These are phyloP conservation scores for Centropus bengalensis DNA, from an alignment of 2,113 vertebrate genomes.

Conservation along the genomic window DNA sequence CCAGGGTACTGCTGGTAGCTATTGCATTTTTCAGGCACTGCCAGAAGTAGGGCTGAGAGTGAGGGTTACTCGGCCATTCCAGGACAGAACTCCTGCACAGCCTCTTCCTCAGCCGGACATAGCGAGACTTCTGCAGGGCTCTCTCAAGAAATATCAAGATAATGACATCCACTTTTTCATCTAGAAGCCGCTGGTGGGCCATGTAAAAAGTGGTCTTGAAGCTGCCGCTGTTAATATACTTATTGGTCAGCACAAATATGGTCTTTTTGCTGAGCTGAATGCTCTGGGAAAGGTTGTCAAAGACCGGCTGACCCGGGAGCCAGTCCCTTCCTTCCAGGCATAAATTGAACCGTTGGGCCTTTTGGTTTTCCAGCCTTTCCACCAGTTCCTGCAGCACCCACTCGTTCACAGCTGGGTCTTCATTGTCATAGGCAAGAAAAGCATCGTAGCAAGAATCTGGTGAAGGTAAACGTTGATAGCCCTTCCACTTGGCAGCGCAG, in stretches of 20 bases:
- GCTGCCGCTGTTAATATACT: constrained; percentile 83
- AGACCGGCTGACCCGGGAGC: constrained; percentile 89
- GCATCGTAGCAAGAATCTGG: constrained; percentile 84
- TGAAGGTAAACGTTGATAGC: constrained; percentile 80
- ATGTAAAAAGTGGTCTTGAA: constrained; percentile 93
- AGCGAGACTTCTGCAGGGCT: constrained; percentile 85
- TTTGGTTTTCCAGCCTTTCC: constrained; percentile 81
- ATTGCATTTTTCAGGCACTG: constrained; percentile 88
- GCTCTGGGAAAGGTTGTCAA: constrained; percentile 93
- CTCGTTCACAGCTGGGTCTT: constrained; percentile 84
- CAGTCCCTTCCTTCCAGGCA: constrained; percentile 95
- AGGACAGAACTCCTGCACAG: constrained; percentile 88
- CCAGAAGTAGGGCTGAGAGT: constrained; percentile 92
- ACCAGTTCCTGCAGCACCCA: constrained; percentile 91
- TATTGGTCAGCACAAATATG: constrained; percentile 90
- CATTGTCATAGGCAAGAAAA: constrained; percentile 90
- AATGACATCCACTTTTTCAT: constrained; percentile 93
- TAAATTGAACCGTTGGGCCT: constrained; percentile 81
- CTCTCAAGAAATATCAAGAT: constrained; percentile 91
- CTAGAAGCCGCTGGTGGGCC: constrained; percentile 92
- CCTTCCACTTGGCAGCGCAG: constrained; percentile 86
- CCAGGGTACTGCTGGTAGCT: constrained; percentile 77
- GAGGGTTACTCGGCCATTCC: constrained; percentile 91
- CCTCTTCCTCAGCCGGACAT: constrained; percentile 86
- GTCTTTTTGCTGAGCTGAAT: constrained; percentile 94